These are phyloP conservation scores for Cylloceria caligata DNA, from an alignment of 2,888 invertebrate species.

Conservation along the genomic window DNA sequence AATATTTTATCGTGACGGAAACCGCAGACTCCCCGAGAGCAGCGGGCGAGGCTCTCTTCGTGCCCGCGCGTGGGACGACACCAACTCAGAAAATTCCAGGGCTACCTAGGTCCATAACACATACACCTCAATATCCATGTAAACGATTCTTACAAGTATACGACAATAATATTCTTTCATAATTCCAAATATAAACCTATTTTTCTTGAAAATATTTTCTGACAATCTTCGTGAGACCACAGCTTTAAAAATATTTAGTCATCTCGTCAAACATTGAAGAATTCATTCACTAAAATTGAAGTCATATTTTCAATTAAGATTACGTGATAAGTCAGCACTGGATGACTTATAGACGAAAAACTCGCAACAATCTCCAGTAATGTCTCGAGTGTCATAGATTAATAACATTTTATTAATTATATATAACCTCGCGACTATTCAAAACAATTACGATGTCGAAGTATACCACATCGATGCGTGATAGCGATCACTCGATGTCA, in stretches of 20 bases:
- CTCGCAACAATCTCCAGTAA: too few species aligned
- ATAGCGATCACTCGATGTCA: constrained; percentile 73
- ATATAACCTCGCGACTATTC: not conserved
- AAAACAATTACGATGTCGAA: constrained; percentile 40
- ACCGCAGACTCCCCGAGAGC: constrained; percentile 43
- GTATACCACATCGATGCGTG: constrained; percentile 72
- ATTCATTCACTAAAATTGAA: too few species aligned
- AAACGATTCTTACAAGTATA: constrained; percentile 13
- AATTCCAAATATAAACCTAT: too few species aligned
- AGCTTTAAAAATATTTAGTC: too few species aligned
- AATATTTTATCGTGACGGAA: constrained; percentile 68
- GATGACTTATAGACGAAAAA: too few species aligned
- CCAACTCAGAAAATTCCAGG: constrained; percentile 58
- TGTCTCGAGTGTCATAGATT: not conserved
- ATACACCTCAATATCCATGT: constrained; percentile 30
- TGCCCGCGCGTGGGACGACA: constrained; percentile 65
- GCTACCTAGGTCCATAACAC: constrained; percentile 38
- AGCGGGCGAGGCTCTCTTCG: constrained; percentile 14
- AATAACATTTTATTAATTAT: constrained; percentile 16
- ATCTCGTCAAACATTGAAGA: too few species aligned
- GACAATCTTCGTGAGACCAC: too few species aligned
- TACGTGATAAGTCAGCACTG: too few species aligned
- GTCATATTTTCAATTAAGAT: too few species aligned
- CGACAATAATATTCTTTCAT: not conserved
- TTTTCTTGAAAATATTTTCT: too few species aligned